Evolutionary conservation across 2,113 vertebrate genomes (phyloP).

Genomic region (Sceloporus undulatus): DNA sequence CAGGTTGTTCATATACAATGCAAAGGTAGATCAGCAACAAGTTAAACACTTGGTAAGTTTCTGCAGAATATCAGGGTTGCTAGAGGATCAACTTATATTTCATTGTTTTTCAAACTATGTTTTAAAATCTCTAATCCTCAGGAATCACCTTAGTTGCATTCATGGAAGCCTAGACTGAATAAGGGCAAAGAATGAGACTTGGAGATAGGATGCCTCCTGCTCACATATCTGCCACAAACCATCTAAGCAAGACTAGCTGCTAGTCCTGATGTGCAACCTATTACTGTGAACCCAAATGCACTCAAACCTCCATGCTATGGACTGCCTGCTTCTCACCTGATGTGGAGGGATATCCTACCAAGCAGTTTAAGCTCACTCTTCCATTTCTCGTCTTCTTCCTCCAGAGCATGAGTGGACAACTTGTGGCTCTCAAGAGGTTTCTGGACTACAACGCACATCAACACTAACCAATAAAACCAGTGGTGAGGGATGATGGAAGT

Average conservation of each 20-base stretch:
- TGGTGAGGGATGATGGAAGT: background rate
- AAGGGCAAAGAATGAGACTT: background rate
- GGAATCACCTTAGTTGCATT: background rate
- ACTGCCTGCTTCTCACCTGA: background rate
- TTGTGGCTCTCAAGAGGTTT: background rate
- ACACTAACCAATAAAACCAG: background rate
- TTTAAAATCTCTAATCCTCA: background rate
- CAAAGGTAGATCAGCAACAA: background rate
- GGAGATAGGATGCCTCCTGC: background rate
- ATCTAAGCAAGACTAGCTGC: background rate
- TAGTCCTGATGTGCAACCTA: background rate
- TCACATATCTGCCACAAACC: background rate
- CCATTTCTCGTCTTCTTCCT: background rate
- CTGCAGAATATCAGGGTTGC: background rate
- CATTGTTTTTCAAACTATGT: background rate
- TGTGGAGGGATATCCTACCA: background rate
- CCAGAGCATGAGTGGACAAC: background rate
- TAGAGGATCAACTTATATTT: background rate
- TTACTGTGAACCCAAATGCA: background rate
- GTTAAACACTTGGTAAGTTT: background rate
- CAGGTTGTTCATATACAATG: background rate
- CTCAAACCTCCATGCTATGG: background rate
- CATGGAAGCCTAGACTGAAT: background rate
- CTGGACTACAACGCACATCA: background rate
- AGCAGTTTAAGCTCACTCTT: background rate